Evolutionary conservation across 2,113 vertebrate genomes (phyloP).

Genomic region (Pelmatolapia mariae): DNA sequence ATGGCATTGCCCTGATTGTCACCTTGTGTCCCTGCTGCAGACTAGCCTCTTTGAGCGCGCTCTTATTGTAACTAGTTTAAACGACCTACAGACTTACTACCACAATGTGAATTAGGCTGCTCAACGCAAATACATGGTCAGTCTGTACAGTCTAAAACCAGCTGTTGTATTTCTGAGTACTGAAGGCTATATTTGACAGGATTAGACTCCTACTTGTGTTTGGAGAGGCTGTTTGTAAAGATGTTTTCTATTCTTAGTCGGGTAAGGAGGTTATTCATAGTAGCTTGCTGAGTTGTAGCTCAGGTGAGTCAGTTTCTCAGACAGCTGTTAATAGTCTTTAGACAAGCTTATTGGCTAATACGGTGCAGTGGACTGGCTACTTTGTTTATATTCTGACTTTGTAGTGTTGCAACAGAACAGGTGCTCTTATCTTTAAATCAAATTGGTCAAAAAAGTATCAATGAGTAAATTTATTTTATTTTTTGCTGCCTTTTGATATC

Average conservation of each 20-base stretch:
- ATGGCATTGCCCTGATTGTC: neutral
- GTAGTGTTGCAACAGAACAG: neutral
- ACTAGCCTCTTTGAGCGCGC: neutral
- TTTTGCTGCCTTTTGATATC: neutral
- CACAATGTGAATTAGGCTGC: neutral
- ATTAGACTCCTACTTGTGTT: constrained; percentile 25
- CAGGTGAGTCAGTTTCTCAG: constrained; percentile 9
- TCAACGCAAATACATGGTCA: neutral
- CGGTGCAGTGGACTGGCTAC: neutral
- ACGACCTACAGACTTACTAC: neutral
- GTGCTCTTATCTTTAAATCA: neutral
- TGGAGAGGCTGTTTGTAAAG: constrained; percentile 30
- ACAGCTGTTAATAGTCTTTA: constrained; percentile 33
- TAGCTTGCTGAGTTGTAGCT: neutral
- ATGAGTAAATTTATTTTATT: neutral
- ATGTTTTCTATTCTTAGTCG: constrained; percentile 46
- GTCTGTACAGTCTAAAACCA: constrained; percentile 16
- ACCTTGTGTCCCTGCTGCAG: neutral
- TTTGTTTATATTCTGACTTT: neutral
- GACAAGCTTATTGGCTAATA: constrained; percentile 10
- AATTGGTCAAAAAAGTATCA: neutral
- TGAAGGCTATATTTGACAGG: constrained; percentile 1
- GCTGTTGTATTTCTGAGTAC: neutral
- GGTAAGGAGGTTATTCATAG: constrained; percentile 43
- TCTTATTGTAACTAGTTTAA: neutral